Evolutionary conservation across 2,888 invertebrate genomes (phyloP), one percentile per base, ranked within the genome.

Genomic region (Mechanitis messenoides): DNA sequence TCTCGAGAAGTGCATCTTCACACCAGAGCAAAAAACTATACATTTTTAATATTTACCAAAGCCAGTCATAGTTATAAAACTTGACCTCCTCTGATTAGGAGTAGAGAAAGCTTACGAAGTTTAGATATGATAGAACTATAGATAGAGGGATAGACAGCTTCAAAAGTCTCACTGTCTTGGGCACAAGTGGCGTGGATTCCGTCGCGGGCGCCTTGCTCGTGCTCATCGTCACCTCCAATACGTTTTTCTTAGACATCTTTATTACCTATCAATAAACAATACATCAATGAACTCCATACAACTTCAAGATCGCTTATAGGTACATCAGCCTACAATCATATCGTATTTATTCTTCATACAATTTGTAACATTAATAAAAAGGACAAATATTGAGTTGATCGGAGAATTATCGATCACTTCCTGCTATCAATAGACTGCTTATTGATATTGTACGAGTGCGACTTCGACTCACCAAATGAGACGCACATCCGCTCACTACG

Each of bases 171-270:
- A 86, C 87, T 71, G 74, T 71, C 68, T 80, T 83, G 3, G 72
- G 64, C 2, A 87, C 77, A 1, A 87, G 76, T 2, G 87, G 87
- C 3, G 87, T 87, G 3, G 74, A 77, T 69, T 87, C 87, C 7
- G 82, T 73, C 0, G 74, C 73, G 3, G 71, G 67, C 2, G 69
- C 66, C 53, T 67, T 69, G 56, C 69, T 58, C 33, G 71, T 66
- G 46, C 74, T 64, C 54, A 70, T 70, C 4, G 63, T 12, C 12
- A 66, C 64, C 56, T 79, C 80, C 54, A 74, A 50, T 12, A 63
- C 72, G 64, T 71, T 79, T 66, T 84, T 84, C 69, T 83, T 84
- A 28, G 80, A 74, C 85, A 85, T 86, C 59, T 70, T 77, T 64
- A 61, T 71, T 9, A 9, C 42, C 67, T 45, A 54, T 5, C 38